phyloP scores from a whole-genome alignment of 2,113 vertebrate genomes.

The Corythornis vintsioides region DNA sequence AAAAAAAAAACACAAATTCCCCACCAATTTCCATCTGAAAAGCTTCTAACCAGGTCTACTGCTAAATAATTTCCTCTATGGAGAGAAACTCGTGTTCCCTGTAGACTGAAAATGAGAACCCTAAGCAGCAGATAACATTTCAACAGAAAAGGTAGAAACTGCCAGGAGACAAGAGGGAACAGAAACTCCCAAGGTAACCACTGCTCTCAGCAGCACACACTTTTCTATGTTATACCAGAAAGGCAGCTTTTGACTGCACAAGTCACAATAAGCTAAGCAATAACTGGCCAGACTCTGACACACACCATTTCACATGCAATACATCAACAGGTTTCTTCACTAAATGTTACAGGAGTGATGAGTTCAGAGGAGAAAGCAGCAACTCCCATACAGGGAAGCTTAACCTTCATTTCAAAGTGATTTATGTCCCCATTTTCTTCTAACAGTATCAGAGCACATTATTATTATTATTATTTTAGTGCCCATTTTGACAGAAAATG shows the following conservation, averaged over 20 bases:
- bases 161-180: background rate
- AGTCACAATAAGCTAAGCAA: background rate
- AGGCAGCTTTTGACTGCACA: background rate
- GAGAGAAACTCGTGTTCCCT: background rate
- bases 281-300: background rate
- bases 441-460: background rate
- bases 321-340: background rate
- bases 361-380: background rate
- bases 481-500: background rate
- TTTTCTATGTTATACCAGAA: background rate
- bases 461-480: background rate
- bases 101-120: background rate
- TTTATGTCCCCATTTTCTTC: background rate
- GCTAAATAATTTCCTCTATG: background rate
- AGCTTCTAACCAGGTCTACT: background rate
- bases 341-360: background rate
- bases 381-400: background rate
- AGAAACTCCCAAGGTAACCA: background rate
- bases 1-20: background rate
- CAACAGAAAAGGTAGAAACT: background rate
- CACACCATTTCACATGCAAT: background rate
- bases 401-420: background rate
- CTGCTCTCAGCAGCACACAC: background rate
- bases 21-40: background rate
- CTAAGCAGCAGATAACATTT: background rate